Percentiles rank a stretch among this genome's conserved stretches.
Conservation (phyloP, 2,113 vertebrate species). For the Entosphenus tridentatus region DNA sequence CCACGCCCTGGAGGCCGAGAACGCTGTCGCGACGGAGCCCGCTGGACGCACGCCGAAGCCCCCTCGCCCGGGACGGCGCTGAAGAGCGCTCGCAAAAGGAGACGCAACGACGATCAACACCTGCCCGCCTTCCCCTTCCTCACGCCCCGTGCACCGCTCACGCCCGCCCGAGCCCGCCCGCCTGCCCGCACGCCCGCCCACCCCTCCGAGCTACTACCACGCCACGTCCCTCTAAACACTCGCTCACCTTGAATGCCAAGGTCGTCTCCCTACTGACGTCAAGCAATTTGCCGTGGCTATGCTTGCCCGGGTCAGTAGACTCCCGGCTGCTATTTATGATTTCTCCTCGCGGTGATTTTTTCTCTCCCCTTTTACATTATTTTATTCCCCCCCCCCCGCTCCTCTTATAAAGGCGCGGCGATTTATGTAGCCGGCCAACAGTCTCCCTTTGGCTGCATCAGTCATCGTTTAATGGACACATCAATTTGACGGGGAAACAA, state of each 20-base stretch:
- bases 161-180: not conserved
- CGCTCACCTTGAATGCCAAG: constrained; percentile 6
- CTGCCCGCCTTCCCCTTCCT: not conserved
- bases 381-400: not conserved
- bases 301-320: not conserved
- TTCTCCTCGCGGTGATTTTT: too few relatives aligned
- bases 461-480: constrained; percentile 6
- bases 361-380: too few relatives aligned
- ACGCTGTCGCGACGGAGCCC: too few relatives aligned
- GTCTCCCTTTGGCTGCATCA: not conserved
- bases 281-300: not conserved
- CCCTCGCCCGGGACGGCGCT: too few relatives aligned
- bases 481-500: constrained; percentile 6
- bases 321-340: not conserved
- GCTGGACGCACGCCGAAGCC: too few relatives aligned
- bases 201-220: too few relatives aligned
- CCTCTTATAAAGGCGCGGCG: constrained; percentile 2
- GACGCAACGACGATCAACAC: too few relatives aligned
- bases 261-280: constrained; percentile 43
- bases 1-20: too few relatives aligned
- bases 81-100: too few relatives aligned
- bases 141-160: not conserved
- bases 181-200: not conserved
- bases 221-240: too few relatives aligned
- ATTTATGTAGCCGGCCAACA: not conserved